Percentiles rank a stretch among this genome's conserved stretches.
Conservation (phyloP, 35 echinoderm and acorn worm species). For the Holothuria glaberrima region DNA sequence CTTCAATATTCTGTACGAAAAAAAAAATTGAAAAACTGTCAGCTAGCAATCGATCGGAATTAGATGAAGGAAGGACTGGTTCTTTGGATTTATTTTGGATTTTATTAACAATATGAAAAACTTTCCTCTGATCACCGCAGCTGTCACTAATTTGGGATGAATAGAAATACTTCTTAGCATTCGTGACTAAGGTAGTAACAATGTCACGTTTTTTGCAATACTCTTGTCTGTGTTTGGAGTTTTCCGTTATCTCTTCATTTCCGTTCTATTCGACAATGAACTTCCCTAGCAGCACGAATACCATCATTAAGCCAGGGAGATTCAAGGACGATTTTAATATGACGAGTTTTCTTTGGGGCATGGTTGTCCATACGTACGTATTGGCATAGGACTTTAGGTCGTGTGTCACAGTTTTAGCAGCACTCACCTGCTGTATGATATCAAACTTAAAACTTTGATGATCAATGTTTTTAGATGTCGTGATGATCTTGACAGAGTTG, state of each 20-base stretch:
- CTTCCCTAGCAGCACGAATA: no score
- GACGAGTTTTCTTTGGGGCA: no score
- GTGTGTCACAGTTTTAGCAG: neutral
- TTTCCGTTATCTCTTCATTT: no score
- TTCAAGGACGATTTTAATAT: no score
- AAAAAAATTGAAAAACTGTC: neutral
- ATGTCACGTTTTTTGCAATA: constrained; percentile 10
- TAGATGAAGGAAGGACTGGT: neutral
- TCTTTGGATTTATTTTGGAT: neutral
- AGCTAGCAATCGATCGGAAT: no score
- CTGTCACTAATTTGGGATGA: constrained; percentile 26
- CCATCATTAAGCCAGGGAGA: no score
- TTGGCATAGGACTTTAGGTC: neutral
- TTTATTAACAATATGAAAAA: constrained; percentile 14
- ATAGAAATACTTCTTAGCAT: neutral
- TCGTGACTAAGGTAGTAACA: no score
- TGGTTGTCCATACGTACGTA: neutral
- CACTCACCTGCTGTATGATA: neutral
- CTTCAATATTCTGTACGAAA: neutral
- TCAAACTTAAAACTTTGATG: neutral
- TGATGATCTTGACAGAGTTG: constrained; percentile 31
- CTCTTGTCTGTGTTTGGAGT: neutral
- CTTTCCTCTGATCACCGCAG: neutral
- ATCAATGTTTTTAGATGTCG: constrained; percentile 29
- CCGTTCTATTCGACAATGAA: no score